These are phyloP conservation scores for Dermatemys mawii DNA, from an alignment of 2,113 vertebrate genomes.

Conservation along the genomic window DNA sequence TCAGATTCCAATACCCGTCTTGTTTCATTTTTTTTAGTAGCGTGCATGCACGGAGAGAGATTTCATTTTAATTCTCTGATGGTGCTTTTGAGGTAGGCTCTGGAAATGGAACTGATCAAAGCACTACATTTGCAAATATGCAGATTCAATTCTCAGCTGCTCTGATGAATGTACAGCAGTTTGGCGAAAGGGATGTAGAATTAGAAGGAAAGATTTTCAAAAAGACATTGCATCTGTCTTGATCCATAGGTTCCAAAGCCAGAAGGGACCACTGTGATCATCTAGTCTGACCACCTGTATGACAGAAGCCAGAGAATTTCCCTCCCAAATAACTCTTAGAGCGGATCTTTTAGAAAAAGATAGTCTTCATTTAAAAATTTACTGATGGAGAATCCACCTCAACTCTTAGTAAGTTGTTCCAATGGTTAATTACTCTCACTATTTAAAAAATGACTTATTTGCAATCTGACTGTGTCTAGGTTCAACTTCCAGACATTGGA, in stretches of 20 bases:
- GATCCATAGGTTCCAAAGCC: not conserved
- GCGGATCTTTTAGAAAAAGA: not conserved
- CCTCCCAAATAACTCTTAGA: not conserved
- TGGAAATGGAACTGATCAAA: not conserved
- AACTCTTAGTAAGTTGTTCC: not conserved
- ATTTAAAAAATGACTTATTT: not conserved
- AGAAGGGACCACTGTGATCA: not conserved
- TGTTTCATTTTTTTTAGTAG: constrained; percentile 7
- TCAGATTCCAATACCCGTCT: not conserved
- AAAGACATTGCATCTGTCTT: not conserved
- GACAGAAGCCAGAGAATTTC: not conserved
- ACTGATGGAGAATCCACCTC: not conserved
- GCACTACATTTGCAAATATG: not conserved
- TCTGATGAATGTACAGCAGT: not conserved
- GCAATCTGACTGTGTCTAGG: not conserved
- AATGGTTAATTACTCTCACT: not conserved
- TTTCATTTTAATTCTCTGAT: not conserved
- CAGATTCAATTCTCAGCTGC: not conserved
- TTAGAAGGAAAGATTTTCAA: not conserved
- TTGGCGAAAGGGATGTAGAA: not conserved
- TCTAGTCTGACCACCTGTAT: not conserved
- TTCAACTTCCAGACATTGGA: not conserved
- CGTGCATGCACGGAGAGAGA: not conserved
- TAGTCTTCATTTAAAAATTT: not conserved
- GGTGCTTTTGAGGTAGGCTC: not conserved